Conservation (phyloP, 2,113 vertebrate genomes). For the Dissostichus mawsoni region DNA sequence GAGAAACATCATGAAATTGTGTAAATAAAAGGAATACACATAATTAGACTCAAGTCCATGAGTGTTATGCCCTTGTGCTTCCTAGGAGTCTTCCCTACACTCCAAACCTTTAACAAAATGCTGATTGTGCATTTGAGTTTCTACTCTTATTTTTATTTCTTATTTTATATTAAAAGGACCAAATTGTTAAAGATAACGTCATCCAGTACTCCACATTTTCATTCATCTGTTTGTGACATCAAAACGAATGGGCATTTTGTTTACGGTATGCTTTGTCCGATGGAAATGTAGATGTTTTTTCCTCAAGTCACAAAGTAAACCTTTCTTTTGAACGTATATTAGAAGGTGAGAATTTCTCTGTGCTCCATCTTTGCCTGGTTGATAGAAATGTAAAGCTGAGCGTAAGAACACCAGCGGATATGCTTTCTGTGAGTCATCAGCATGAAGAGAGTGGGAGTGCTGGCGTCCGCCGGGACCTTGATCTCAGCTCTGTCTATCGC, state of each 20-base stretch:
- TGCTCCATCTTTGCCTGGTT: neutral
- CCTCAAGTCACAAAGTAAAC: slow-evolving; percentile 18
- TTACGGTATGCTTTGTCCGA: slow-evolving; percentile 9
- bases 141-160: neutral
- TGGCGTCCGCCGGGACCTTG: slow-evolving; percentile 61
- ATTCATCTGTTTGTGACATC: slow-evolving; percentile 4
- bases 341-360: slow-evolving; percentile 26
- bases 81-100: neutral
- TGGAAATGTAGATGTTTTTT: slow-evolving; percentile 16
- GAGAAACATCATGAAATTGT: slow-evolving; percentile 1
- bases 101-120: neutral
- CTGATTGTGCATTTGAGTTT: neutral
- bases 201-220: neutral
- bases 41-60: no score
- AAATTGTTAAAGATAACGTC: neutral
- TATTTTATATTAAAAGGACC: neutral
- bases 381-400: neutral
- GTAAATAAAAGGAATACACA: neutral
- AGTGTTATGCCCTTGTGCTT: neutral
- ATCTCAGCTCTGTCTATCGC: slow-evolving; percentile 60
- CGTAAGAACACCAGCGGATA: slow-evolving; percentile 31
- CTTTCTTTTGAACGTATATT: slow-evolving; percentile 26
- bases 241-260: neutral
- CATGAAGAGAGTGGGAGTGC: slow-evolving; percentile 62
- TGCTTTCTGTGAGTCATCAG: slow-evolving; percentile 67